Conservation (phyloP, 2,797 vertebrate genomes). For the Neomorphus geoffroyi region DNA sequence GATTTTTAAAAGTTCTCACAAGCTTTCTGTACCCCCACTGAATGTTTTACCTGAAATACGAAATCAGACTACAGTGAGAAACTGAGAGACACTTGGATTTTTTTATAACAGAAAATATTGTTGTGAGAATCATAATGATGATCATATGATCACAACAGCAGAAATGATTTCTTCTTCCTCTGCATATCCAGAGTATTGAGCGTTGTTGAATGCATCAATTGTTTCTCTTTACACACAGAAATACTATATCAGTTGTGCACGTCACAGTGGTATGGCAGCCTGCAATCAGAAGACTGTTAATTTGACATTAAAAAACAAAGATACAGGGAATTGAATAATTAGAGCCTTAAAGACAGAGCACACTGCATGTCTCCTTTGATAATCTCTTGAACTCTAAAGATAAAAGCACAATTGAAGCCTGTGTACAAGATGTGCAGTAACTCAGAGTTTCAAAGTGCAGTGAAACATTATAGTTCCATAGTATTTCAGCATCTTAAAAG, state of each 20-base stretch:
- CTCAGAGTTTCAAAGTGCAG: background rate
- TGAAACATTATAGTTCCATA: background rate
- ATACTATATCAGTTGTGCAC: background rate
- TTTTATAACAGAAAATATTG: background rate
- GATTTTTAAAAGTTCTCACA: background rate
- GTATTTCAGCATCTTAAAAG: no score
- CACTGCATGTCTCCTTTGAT: background rate
- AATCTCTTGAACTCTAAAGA: background rate
- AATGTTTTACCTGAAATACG: background rate
- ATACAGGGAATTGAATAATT: background rate
- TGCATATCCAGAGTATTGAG: background rate
- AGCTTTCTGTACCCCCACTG: background rate
- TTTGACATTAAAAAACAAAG: background rate
- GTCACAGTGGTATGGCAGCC: background rate
- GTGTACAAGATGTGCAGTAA: background rate
- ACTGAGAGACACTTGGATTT: background rate
- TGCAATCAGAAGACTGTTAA: background rate
- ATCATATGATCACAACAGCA: rapidly evolving
- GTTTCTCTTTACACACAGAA: background rate
- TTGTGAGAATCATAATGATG: background rate
- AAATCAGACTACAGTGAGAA: background rate
- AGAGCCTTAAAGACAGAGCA: background rate
- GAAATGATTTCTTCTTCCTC: background rate
- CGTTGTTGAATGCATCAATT: rapidly evolving
- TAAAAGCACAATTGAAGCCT: background rate